Conservation (phyloP, 2,888 invertebrate species). For the Ectemnius continuus region DNA sequence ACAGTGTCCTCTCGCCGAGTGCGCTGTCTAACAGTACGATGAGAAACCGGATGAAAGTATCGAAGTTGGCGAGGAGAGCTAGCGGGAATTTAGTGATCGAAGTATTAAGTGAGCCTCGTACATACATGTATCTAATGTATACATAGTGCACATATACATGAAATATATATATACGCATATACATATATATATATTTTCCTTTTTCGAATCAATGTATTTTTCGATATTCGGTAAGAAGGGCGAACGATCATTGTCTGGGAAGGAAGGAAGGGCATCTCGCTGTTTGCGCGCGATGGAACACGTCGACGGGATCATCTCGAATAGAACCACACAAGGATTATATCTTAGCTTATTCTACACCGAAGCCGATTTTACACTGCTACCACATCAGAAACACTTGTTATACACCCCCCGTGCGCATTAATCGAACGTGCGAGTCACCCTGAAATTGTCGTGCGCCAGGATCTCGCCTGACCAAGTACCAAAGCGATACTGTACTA, state of each 20-base stretch:
- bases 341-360: too few relatives aligned
- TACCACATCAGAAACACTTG: too few relatives aligned
- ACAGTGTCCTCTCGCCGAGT: too few relatives aligned
- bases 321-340: too few relatives aligned
- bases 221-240: constrained; percentile 57
- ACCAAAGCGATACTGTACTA: constrained; percentile 21
- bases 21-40: too few relatives aligned
- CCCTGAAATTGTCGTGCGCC: not conserved
- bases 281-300: constrained; percentile 18
- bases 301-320: not conserved
- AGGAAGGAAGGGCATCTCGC: constrained; percentile 23
- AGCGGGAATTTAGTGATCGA: constrained; percentile 37
- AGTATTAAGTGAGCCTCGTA: constrained; percentile 64
- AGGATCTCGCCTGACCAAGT: not conserved
- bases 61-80: too few relatives aligned
- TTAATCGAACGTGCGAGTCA: constrained; percentile 7
- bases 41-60: too few relatives aligned
- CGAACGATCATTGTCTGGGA: constrained; percentile 11
- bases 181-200: constrained; percentile 51
- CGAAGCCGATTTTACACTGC: too few relatives aligned
- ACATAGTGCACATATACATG: constrained; percentile 54
- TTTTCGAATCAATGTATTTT: constrained; percentile 69
- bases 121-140: constrained; percentile 64
- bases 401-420: not conserved
- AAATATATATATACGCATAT: constrained; percentile 56